phyloP scores from a whole-genome alignment of 1,140 invertebrate genomes.

The Orchesella cincta region DNA sequence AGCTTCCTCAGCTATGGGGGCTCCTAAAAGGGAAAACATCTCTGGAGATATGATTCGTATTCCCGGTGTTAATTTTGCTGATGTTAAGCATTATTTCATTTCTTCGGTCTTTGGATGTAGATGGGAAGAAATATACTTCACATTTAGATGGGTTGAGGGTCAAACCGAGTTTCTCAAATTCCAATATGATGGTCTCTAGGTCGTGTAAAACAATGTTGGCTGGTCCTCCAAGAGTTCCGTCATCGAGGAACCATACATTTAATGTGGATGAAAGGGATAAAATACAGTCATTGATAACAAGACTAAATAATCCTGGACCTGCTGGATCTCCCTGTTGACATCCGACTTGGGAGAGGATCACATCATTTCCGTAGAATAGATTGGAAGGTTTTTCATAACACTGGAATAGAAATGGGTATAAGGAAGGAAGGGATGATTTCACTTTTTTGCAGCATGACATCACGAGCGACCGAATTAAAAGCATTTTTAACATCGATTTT shows the following conservation, averaged over 20 bases:
- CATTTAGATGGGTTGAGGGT: background rate
- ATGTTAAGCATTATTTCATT: no score
- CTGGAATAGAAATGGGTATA: background rate
- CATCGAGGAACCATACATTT: conserved; percentile 11
- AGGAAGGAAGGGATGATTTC: no score
- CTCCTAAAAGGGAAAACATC: no score
- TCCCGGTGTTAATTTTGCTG: no score
- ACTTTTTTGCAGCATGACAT: background rate
- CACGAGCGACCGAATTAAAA: background rate
- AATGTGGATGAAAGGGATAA: background rate
- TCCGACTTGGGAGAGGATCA: background rate
- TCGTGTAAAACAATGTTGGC: background rate
- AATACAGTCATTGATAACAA: background rate
- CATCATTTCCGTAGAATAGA: background rate
- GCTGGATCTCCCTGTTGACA: conserved; percentile 9
- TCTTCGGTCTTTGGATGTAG: no score
- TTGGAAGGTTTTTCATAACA: background rate
- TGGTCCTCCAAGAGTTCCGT: background rate
- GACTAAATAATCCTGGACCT: conserved; percentile 7
- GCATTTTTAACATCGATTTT: conserved; percentile 26
- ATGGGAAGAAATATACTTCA: background rate
- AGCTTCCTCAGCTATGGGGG: no score
- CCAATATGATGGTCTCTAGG: background rate
- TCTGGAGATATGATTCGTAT: no score
- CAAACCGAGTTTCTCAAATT: background rate